phyloP scores from a whole-genome alignment of 2,113 vertebrate species.

The Halichoeres trimaculatus region DNA sequence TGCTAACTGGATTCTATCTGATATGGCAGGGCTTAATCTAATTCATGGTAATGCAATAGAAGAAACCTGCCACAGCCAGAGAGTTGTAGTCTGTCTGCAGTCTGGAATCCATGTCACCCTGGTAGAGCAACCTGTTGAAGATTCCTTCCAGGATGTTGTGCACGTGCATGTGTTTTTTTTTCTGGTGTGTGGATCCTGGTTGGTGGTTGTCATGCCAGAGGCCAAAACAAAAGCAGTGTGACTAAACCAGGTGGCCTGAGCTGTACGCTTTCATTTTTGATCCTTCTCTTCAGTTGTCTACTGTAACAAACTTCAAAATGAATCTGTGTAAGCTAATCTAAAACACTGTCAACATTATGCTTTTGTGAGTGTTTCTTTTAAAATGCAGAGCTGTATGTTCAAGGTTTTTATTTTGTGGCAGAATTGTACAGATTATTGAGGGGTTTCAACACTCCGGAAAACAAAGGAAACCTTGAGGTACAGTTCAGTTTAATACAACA shows the following conservation, averaged over 20 bases:
- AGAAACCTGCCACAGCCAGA: conserved; percentile 26
- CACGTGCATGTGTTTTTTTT: neutral
- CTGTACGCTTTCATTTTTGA: neutral
- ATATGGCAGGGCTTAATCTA: conserved; percentile 36
- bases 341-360: neutral
- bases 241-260: conserved; percentile 18
- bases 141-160: conserved; percentile 12
- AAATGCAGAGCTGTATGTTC: neutral
- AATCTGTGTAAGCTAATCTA: neutral
- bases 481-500: too few species aligned
- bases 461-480: too few species aligned
- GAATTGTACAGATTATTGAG: too few species aligned
- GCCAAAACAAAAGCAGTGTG: conserved; percentile 16
- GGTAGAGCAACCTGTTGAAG: conserved; percentile 27
- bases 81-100: conserved; percentile 14
- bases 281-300: neutral
- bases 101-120: conserved; percentile 16
- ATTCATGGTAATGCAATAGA: conserved; percentile 43
- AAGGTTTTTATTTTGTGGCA: too few species aligned
- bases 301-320: neutral
- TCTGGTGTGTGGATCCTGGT: conserved; percentile 19
- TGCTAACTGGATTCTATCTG: conserved; percentile 33
- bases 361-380: neutral
- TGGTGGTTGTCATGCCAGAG: conserved; percentile 12
- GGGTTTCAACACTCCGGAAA: too few species aligned